Conservation (phyloP, 2,113 vertebrate genomes). For the Chrysochloris asiatica region DNA sequence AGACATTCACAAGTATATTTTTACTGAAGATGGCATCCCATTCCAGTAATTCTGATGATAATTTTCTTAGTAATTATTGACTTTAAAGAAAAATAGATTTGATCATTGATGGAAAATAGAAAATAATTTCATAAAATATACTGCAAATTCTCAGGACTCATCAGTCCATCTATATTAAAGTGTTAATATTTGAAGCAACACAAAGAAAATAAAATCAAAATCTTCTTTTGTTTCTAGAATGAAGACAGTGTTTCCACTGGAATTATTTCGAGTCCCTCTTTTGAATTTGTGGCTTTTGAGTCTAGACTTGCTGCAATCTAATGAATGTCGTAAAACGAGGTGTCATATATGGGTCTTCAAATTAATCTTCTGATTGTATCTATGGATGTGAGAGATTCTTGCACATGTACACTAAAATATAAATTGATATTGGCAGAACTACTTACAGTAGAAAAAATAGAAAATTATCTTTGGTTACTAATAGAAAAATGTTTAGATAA, state of each 20-base stretch:
- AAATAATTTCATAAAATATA: slow-evolving; percentile 24
- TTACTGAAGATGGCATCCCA: background rate
- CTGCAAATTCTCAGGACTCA: background rate
- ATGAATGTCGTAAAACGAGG: background rate
- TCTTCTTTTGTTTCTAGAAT: background rate
- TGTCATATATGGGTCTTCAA: background rate
- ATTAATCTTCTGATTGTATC: background rate
- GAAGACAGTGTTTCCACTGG: background rate
- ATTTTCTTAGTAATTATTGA: slow-evolving; percentile 3
- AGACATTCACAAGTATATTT: background rate
- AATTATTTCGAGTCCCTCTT: background rate
- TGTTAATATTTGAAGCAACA: background rate
- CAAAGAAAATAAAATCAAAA: slow-evolving; percentile 11
- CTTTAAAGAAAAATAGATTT: background rate
- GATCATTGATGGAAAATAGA: background rate
- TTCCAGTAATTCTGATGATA: background rate
- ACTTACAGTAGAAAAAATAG: background rate
- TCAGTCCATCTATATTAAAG: background rate
- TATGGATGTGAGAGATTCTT: background rate
- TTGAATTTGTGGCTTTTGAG: background rate
- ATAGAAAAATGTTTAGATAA: background rate
- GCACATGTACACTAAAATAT: background rate
- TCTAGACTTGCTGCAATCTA: background rate
- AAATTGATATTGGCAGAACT: background rate
- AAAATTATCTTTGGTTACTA: background rate